Conservation (phyloP, 2,888 invertebrate genomes). For the Branchellion lobata region DNA sequence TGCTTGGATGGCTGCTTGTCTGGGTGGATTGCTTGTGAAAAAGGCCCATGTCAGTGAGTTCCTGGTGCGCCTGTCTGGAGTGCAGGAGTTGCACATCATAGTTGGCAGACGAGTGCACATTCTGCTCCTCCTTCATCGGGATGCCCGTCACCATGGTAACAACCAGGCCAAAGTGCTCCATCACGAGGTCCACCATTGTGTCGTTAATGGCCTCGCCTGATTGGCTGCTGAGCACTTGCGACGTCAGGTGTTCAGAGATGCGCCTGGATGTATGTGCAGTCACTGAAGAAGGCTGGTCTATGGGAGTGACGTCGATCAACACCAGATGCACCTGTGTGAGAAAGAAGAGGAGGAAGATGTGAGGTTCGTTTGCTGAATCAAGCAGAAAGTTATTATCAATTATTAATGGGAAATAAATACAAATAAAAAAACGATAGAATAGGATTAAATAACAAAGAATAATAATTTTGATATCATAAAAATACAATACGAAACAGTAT, state of each 20-base stretch:
- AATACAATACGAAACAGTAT: too few species aligned
- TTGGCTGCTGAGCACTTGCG: slow-evolving; percentile 55
- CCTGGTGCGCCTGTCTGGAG: slow-evolving; percentile 78
- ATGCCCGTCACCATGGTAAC: slow-evolving; percentile 94
- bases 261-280: slow-evolving; percentile 68
- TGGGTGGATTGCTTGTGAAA: neutral
- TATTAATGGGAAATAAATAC: neutral
- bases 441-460: too few species aligned
- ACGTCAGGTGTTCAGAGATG: slow-evolving; percentile 43
- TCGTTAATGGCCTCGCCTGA: slow-evolving; percentile 58
- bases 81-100: slow-evolving; percentile 98
- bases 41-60: slow-evolving; percentile 67
- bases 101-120: slow-evolving; percentile 93
- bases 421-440: too few species aligned
- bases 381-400: neutral
- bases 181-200: slow-evolving; percentile 61
- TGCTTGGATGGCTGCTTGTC: neutral
- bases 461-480: too few species aligned
- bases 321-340: slow-evolving; percentile 83
- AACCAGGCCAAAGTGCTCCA: slow-evolving; percentile 81
- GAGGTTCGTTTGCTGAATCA: neutral
- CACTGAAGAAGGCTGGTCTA: slow-evolving; percentile 76
- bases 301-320: slow-evolving; percentile 82
- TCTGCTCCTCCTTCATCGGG: slow-evolving; percentile 99
- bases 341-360: slow-evolving; percentile 62